phyloP scores from a whole-genome alignment of 2,797 vertebrate genomes.

The Sandelia bainsii region DNA sequence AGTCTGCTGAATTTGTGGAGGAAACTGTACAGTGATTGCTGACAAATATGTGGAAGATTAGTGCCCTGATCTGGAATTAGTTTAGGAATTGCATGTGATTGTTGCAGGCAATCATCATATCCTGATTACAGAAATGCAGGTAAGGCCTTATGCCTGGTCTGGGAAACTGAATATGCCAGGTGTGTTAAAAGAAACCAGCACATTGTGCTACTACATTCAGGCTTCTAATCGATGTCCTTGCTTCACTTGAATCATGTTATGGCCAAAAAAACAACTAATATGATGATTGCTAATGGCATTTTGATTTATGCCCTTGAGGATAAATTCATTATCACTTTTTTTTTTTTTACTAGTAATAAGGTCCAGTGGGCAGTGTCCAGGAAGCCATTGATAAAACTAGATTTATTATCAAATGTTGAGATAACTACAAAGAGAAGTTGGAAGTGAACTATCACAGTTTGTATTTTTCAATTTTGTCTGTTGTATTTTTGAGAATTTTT shows the following conservation, averaged over 20 bases:
- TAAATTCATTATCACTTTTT: constrained; percentile 1
- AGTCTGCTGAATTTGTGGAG: constrained; percentile 49
- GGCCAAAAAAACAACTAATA: not conserved
- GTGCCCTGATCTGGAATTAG: constrained; percentile 23
- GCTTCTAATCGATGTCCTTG: not conserved
- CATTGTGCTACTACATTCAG: not conserved
- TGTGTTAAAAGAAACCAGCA: not conserved
- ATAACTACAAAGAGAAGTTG: not conserved
- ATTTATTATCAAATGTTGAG: not conserved
- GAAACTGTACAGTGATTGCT: constrained; percentile 27
- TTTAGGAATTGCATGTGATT: constrained; percentile 23
- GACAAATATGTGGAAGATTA: constrained; percentile 24
- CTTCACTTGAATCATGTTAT: not conserved
- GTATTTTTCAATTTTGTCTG: too few species aligned
- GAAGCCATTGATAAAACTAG: constrained; percentile 5
- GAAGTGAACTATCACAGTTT: constrained; percentile 6
- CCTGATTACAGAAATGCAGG: not conserved
- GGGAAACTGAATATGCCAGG: not conserved
- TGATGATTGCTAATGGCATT: not conserved
- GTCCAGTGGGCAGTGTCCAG: constrained; percentile 1
- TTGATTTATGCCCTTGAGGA: not conserved
- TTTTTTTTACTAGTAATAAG: constrained; percentile 2
- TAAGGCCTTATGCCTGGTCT: not conserved
- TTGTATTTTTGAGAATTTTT: too few species aligned
- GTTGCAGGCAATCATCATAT: constrained; percentile 9